Conservation (phyloP, 2,113 vertebrate genomes). For the Hystrix cristata region DNA sequence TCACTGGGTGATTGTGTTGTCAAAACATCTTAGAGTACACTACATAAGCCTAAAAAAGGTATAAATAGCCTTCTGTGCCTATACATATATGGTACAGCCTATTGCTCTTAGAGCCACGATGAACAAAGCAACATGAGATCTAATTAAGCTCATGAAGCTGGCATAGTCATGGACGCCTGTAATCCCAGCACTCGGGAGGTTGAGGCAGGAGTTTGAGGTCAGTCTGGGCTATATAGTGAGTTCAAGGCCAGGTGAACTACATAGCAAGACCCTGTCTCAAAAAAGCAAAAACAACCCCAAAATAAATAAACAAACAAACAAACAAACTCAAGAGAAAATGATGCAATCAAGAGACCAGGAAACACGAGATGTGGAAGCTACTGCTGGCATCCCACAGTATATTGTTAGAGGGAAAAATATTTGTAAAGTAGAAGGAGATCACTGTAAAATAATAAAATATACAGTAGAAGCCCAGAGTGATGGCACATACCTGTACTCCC, state of each 20-base stretch:
- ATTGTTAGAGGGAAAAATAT: background rate
- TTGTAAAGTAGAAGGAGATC: background rate
- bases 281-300: background rate
- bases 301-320: background rate
- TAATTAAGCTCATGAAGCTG: background rate
- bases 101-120: background rate
- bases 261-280: background rate
- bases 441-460: background rate
- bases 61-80: background rate
- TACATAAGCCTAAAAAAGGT: background rate
- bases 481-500: background rate
- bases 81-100: background rate
- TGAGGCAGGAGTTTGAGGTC: background rate
- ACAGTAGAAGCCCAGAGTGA: background rate
- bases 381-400: background rate
- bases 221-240: background rate
- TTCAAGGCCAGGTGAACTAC: background rate
- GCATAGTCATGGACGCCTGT: background rate
- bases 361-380: background rate
- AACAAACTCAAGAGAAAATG: background rate
- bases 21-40: background rate
- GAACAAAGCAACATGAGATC: background rate
- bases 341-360: background rate
- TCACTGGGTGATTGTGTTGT: background rate
- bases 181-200: background rate